A percentile compares a stretch with the other conserved stretches of the same genome.
These are phyloP conservation scores for Julus scanicus DNA, from an alignment of 2,888 invertebrate species.

Conservation along the genomic window DNA sequence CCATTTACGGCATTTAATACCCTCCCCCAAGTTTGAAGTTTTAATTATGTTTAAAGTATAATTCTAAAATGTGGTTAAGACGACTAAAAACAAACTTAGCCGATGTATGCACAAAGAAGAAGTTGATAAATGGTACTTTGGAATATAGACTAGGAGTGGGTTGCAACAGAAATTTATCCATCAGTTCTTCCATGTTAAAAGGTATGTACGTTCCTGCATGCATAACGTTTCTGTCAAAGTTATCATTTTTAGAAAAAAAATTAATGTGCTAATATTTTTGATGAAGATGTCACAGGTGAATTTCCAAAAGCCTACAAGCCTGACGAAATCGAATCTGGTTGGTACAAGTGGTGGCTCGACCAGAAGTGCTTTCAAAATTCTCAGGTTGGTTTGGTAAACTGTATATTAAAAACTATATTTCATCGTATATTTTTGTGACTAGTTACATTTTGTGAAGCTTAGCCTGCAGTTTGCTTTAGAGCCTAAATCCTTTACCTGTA, in stretches of 20 bases:
- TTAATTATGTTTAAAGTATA: no score
- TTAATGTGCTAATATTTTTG: not conserved
- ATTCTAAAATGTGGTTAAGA: not conserved
- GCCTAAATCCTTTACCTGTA: no score
- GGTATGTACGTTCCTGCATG: not conserved
- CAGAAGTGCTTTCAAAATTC: conserved; percentile 26
- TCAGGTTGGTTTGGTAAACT: not conserved
- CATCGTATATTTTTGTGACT: not conserved
- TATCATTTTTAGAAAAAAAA: not conserved
- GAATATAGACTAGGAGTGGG: no score
- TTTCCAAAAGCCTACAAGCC: conserved; percentile 57
- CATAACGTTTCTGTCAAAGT: not conserved
- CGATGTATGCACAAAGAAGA: not conserved
- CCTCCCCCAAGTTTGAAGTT: no score
- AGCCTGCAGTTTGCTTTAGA: no score
- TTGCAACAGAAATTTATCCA: not conserved
- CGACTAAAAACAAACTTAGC: not conserved
- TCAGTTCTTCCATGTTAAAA: not conserved
- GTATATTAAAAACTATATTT: not conserved
- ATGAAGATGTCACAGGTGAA: conserved; percentile 52
- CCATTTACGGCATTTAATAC: no score
- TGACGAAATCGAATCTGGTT: conserved; percentile 56
- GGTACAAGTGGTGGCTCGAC: conserved; percentile 59
- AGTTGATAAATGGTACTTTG: not conserved
- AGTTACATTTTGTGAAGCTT: no score